phyloP scores from a whole-genome alignment of 2,888 invertebrate genomes.

The Teleiodes luculella region DNA sequence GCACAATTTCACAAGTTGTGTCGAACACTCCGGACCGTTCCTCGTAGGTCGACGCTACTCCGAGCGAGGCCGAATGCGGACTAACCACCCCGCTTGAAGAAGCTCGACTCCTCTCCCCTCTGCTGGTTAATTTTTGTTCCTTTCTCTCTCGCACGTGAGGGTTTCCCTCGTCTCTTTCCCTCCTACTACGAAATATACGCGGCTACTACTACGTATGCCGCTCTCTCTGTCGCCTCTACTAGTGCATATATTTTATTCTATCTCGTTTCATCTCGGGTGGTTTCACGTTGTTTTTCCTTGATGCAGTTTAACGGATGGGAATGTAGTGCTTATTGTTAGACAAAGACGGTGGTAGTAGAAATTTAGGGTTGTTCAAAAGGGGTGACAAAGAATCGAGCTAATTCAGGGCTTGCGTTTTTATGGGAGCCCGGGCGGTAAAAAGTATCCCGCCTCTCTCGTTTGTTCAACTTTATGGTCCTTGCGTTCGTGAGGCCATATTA shows the following conservation, averaged over 20 bases:
- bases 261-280: conserved; percentile 77
- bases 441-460: conserved; percentile 78
- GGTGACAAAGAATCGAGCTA: conserved; percentile 78
- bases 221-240: conserved; percentile 72
- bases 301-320: conserved; percentile 78
- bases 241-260: conserved; percentile 78
- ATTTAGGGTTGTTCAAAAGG: conserved; percentile 74
- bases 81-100: conserved; percentile 78
- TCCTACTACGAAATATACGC: conserved; percentile 60
- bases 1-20: conserved; percentile 71
- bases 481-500: conserved; percentile 67
- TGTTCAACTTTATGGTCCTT: conserved; percentile 73
- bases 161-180: conserved; percentile 62
- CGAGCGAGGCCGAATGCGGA: conserved; percentile 73
- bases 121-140: conserved; percentile 70
- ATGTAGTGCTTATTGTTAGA: conserved; percentile 79
- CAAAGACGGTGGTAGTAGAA: conserved; percentile 76
- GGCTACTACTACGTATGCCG: conserved; percentile 73
- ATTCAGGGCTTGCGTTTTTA: conserved; percentile 77
- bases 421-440: conserved; percentile 74
- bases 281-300: conserved; percentile 77
- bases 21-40: conserved; percentile 46
- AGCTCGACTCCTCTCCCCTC: conserved; percentile 75
- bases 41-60: conserved; percentile 53
- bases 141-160: conserved; percentile 62